These are phyloP conservation scores for Muscidifurax raptorellus DNA, from an alignment of 1,140 invertebrate species.

Conservation along the genomic window DNA sequence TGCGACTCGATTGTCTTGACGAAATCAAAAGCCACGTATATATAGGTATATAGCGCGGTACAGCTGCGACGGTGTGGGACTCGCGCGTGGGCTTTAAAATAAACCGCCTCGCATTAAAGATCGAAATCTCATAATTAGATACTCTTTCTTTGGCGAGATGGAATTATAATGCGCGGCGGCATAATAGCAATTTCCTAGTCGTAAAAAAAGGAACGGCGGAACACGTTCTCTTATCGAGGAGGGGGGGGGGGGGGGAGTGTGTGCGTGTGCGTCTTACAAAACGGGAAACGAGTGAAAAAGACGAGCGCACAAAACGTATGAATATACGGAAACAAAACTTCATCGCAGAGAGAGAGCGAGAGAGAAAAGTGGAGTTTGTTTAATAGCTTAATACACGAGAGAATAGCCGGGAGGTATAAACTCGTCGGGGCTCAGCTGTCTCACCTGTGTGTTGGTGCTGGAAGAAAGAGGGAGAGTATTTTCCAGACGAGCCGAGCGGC, in stretches of 20 bases:
- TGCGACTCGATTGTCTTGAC: constrained; percentile 34
- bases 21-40: not conserved
- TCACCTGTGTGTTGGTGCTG: constrained; percentile 33
- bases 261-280: not conserved
- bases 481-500: not conserved
- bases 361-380: constrained; percentile 45
- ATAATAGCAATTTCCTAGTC: constrained; percentile 7
- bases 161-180: constrained; percentile 34
- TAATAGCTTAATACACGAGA: constrained; percentile 43
- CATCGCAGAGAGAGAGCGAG: not conserved
- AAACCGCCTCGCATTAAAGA: constrained; percentile 38
- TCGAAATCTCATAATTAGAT: constrained; percentile 51
- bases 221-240: not conserved
- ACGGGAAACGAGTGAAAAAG: not conserved
- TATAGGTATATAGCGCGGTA: not conserved
- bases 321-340: constrained; percentile 17
- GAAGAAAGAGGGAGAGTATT: constrained; percentile 5
- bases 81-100: constrained; percentile 33
- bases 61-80: not conserved
- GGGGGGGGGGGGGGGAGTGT: not conserved
- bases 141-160: constrained; percentile 34
- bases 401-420: not conserved
- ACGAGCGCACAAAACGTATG: too few relatives aligned
- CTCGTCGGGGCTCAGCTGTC: not conserved
- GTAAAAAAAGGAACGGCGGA: not conserved